These are phyloP conservation scores for Channallabes apus DNA, from an alignment of 2,797 vertebrate species.

Conservation along the genomic window DNA sequence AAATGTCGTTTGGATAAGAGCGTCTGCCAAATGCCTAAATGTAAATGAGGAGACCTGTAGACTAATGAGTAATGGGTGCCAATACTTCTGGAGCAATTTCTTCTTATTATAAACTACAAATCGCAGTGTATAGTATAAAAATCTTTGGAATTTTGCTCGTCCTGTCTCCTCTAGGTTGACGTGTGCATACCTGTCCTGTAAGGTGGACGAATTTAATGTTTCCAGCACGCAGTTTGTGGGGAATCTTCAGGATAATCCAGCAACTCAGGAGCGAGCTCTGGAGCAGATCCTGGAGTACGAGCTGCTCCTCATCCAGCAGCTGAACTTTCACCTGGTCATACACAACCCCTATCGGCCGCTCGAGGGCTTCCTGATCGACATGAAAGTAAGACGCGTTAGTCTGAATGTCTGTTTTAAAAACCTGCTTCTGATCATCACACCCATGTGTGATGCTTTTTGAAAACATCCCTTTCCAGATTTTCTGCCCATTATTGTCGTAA, in stretches of 20 bases:
- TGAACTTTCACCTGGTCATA: conserved; percentile 95
- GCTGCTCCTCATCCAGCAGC: conserved; percentile 92
- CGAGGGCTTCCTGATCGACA: conserved; percentile 93
- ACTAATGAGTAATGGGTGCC: background rate
- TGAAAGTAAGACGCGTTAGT: conserved; percentile 78
- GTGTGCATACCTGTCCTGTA: conserved; percentile 91
- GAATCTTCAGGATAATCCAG: conserved; percentile 86
- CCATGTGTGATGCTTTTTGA: background rate
- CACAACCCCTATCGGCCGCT: conserved; percentile 95
- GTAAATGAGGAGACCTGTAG: too few species aligned
- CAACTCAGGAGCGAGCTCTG: conserved; percentile 83
- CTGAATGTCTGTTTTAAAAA: background rate
- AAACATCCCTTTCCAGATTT: background rate
- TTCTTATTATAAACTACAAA: background rate
- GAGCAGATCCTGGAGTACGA: conserved; percentile 96
- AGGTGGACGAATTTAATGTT: conserved; percentile 99
- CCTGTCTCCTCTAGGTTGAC: conserved; percentile 72
- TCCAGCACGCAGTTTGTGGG: conserved; percentile 92
- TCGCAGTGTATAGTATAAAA: background rate
- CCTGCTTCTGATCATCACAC: background rate
- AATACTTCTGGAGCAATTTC: background rate
- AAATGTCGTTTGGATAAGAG: too few species aligned
- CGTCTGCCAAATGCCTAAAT: too few species aligned
- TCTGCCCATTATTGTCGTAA: background rate
- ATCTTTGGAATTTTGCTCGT: conserved; percentile 2